Conservation (phyloP, 2,888 invertebrate genomes). For the Idaea biselata region DNA sequence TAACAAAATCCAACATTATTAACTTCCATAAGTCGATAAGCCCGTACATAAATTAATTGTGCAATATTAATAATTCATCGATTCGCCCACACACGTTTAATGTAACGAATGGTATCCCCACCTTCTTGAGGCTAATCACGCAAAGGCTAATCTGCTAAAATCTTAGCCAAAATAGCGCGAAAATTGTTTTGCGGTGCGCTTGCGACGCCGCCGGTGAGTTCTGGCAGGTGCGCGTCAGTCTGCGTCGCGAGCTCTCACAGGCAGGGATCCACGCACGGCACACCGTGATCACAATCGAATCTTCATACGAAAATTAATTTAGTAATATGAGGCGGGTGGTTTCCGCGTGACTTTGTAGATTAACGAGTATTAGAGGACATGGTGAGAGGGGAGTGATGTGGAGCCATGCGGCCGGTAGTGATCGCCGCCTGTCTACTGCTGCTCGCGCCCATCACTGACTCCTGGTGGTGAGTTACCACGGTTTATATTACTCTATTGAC, state of each 20-base stretch:
- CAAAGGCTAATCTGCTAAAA: conserved; percentile 76
- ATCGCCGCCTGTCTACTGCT: conserved; percentile 91
- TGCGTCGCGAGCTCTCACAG: conserved; percentile 73
- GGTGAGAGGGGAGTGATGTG: conserved; percentile 71
- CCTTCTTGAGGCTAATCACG: conserved; percentile 66
- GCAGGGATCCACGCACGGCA: conserved; percentile 70
- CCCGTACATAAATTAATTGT: conserved; percentile 54
- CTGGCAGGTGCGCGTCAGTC: conserved; percentile 71
- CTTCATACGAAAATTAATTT: conserved; percentile 27
- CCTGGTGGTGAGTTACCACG: conserved; percentile 89
- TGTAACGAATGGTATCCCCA: conserved; percentile 53
- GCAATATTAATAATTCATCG: conserved; percentile 55
- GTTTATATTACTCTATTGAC: conserved; percentile 5
- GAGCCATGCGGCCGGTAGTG: conserved; percentile 87
- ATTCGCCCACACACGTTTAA: conserved; percentile 66
- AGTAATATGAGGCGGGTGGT: conserved; percentile 34
- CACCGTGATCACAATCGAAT: conserved; percentile 65
- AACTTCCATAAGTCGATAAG: conserved; percentile 47
- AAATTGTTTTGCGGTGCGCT: conserved; percentile 73
- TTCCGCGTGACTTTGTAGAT: conserved; percentile 35
- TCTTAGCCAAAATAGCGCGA: conserved; percentile 80
- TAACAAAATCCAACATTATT: neutral
- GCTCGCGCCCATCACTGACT: conserved; percentile 92
- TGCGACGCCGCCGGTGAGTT: conserved; percentile 57
- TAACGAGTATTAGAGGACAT: conserved; percentile 30